Base-by-base conservation (phyloP, 2,888 invertebrate species). In the Argynnis bischoffii region DNA sequence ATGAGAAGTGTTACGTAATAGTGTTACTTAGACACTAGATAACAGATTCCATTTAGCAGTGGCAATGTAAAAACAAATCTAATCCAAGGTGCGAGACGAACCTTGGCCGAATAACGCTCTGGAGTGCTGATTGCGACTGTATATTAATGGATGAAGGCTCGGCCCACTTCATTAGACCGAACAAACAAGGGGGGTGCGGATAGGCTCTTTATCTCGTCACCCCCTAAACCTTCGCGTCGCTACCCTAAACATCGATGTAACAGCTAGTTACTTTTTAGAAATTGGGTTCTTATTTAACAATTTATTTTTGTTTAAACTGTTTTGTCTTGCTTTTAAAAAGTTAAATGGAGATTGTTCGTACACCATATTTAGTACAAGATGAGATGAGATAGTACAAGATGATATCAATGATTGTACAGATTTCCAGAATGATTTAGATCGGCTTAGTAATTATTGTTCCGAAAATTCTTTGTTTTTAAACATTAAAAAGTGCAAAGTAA, bases 131-230 rank as follows among this genome's bases (percentile, higher is more conserved):
- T 74, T 74, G 85, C 84, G 81, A 86, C 85, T 84, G 85, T 84
- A 80, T 87, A 86, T 85, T 88, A 87, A 88, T 87, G 85, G 84
- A 77, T 75, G 77, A 71, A 79, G 81, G 81, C 81, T 79, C 83
- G 80, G 79, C 87, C 88, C 86, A 87, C 90, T 90, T 90, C 91
- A 91, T 91, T 91, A 90, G 81, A 76, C 79, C 87, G 81, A 86
- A 86, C 90, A 91, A 91, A 88, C 89, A 87, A 83, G 76, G 80
- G 83, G 75, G 78, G 84, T 77, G 81, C 81, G 78, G 67, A 70
- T 70, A 63, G 78, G 76, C 81, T 81, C 85, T 85, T 85, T 85
- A 86, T 84, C 84, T 84, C 82, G 72, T 81, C 85, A 82, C 88
- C 87, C 87, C 84, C 84, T 82, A 80, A 82, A 83, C 85, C 71